Evolutionary conservation across 2,113 vertebrate genomes (phyloP).

Genomic region (Lasiurus cinereus): DNA sequence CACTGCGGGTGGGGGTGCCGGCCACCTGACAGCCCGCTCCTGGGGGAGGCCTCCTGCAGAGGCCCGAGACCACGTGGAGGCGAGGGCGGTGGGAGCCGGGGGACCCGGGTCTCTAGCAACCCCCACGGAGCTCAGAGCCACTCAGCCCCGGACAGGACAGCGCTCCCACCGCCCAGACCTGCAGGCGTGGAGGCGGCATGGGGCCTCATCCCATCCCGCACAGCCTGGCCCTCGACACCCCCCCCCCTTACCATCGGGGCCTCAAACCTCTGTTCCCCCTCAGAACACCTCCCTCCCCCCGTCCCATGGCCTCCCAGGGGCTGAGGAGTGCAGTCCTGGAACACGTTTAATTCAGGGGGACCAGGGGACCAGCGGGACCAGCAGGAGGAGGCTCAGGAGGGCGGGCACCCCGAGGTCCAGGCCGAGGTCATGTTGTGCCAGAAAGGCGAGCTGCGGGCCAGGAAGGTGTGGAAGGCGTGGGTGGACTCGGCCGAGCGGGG

Average conservation of each 20-base stretch:
- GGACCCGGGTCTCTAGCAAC: accelerated
- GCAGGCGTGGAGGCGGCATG: neutral
- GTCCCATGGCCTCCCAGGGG: neutral
- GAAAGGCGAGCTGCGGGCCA: neutral
- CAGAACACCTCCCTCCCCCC: no score
- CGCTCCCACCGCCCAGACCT: no score
- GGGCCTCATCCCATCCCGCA: neutral
- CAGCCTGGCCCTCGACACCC: neutral
- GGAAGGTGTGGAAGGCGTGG: neutral
- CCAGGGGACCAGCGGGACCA: neutral
- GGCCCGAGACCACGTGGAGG: neutral
- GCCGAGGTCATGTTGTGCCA: neutral
- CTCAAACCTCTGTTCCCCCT: no score
- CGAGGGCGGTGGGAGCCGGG: neutral
- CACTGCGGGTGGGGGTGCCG: no score
- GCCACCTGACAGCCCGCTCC: neutral
- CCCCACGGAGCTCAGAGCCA: accelerated
- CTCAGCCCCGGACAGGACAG: neutral
- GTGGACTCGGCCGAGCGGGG: accelerated
- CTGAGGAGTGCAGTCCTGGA: neutral
- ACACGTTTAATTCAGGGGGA: neutral
- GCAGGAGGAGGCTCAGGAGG: neutral
- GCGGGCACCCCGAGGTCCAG: accelerated
- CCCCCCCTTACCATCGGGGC: neutral
- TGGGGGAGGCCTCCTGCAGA: neutral